Conservation (phyloP, 92 coral and sea anemone genomes). For the Pocillopora meandrina region DNA sequence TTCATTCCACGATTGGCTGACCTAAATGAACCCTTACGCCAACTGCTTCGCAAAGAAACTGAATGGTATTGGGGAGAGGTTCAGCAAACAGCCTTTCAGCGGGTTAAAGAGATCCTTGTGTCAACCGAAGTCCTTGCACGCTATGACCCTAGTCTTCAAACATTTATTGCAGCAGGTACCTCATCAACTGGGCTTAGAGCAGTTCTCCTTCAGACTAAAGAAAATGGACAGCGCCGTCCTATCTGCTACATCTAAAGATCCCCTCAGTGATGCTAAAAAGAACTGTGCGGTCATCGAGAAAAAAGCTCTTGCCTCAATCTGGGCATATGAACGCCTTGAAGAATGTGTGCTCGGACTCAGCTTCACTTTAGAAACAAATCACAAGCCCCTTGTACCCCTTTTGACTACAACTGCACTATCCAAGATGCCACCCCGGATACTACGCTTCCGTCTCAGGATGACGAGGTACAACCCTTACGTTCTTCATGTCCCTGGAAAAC, state of each 20-base stretch:
- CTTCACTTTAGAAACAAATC: conserved; percentile 32
- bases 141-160: conserved; percentile 42
- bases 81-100: not conserved
- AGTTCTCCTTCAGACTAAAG: conserved; percentile 23
- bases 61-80: too few relatives aligned
- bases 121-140: not conserved
- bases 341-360: conserved; percentile 29
- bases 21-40: conserved; percentile 42
- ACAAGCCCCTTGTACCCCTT: conserved; percentile 54
- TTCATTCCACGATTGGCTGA: conserved; percentile 58
- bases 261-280: conserved; percentile 13
- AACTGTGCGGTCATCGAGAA: conserved; percentile 41
- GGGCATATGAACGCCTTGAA: conserved; percentile 42
- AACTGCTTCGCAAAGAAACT: too few relatives aligned
- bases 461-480: conserved; percentile 59
- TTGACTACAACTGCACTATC: conserved; percentile 48
- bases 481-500: conserved; percentile 60
- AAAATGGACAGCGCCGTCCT: not conserved
- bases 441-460: conserved; percentile 55
- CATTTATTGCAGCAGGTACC: conserved; percentile 42
- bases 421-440: conserved; percentile 55
- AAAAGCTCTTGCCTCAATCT: conserved; percentile 32
- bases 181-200: conserved; percentile 27
- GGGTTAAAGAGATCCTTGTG: not conserved
- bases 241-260: conserved; percentile 7